Conservation (phyloP, 2,888 invertebrate genomes). For the Coenonympha glycerion region DNA sequence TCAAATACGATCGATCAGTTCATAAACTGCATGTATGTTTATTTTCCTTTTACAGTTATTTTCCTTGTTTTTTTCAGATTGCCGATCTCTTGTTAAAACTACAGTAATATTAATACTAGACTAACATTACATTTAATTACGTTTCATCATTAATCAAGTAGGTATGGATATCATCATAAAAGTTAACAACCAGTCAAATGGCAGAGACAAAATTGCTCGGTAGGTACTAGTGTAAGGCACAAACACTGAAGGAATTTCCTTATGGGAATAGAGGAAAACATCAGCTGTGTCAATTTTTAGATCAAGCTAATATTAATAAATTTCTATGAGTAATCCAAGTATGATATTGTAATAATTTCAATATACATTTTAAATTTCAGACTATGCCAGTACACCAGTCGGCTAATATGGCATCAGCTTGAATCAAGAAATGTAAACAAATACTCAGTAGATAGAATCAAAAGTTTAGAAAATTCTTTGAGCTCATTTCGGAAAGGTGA, state of each 20-base stretch:
- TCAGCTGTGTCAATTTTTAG: too few species aligned
- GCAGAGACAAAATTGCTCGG: constrained; percentile 76
- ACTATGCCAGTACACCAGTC: constrained; percentile 87
- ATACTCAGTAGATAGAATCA: constrained; percentile 82
- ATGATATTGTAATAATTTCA: too few species aligned
- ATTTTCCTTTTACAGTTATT: constrained; percentile 1
- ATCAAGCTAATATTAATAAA: too few species aligned
- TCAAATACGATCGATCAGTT: too few species aligned
- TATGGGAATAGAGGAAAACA: background rate
- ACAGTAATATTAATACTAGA: background rate
- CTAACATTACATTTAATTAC: background rate
- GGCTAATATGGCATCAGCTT: constrained; percentile 86
- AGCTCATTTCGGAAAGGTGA: constrained; percentile 90
- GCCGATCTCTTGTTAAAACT: background rate
- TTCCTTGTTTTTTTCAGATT: background rate
- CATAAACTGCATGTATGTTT: too few species aligned
- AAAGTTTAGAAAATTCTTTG: constrained; percentile 87
- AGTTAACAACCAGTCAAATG: constrained; percentile 73
- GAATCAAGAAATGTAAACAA: constrained; percentile 78
- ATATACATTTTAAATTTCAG: constrained; percentile 55
- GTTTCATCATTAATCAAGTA: background rate
- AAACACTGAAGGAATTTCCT: too few species aligned
- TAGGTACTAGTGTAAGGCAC: constrained; percentile 31
- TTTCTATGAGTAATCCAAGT: too few species aligned
- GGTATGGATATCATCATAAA: constrained; percentile 71